These are phyloP conservation scores for Mesorhabditis belari DNA, from an alignment of 2,888 invertebrate species.

Conservation along the genomic window DNA sequence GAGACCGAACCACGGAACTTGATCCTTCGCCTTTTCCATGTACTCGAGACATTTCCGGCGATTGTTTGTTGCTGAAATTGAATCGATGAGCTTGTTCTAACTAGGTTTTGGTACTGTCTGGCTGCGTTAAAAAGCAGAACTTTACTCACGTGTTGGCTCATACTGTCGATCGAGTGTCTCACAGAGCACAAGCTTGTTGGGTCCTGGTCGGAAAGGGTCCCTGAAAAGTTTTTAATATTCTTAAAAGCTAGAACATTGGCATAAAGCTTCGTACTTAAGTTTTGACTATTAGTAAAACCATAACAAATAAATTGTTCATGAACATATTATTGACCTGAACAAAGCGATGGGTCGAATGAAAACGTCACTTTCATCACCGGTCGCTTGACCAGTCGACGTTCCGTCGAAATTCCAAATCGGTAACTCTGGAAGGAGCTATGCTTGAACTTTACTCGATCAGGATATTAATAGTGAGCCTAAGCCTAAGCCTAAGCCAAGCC, in stretches of 20 bases:
- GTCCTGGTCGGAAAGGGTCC: constrained; percentile 69
- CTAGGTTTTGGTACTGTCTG: not conserved
- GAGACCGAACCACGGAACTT: constrained; percentile 57
- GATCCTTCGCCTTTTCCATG: constrained; percentile 54
- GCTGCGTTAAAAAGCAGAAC: constrained; percentile 1
- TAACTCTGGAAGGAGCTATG: constrained; percentile 45
- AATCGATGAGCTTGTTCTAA: not conserved
- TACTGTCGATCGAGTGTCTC: constrained; percentile 35
- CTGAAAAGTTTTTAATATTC: constrained; percentile 7
- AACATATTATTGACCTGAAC: not conserved
- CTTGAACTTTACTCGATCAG: not conserved
- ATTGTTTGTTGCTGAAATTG: constrained; percentile 54
- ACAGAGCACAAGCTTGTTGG: constrained; percentile 40
- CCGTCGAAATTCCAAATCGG: constrained; percentile 57
- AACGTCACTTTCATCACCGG: constrained; percentile 64
- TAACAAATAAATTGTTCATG: not conserved
- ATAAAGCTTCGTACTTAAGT: not conserved
- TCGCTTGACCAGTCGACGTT: constrained; percentile 55
- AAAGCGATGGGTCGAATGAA: constrained; percentile 60
- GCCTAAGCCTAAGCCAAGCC: not conserved
- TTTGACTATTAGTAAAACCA: not conserved
- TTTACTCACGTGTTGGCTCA: constrained; percentile 31
- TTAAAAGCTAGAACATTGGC: not conserved
- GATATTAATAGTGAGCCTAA: not conserved
- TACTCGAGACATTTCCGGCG: constrained; percentile 54